phyloP scores from a whole-genome alignment of 2,113 vertebrate genomes.

The Siniperca chuatsi region DNA sequence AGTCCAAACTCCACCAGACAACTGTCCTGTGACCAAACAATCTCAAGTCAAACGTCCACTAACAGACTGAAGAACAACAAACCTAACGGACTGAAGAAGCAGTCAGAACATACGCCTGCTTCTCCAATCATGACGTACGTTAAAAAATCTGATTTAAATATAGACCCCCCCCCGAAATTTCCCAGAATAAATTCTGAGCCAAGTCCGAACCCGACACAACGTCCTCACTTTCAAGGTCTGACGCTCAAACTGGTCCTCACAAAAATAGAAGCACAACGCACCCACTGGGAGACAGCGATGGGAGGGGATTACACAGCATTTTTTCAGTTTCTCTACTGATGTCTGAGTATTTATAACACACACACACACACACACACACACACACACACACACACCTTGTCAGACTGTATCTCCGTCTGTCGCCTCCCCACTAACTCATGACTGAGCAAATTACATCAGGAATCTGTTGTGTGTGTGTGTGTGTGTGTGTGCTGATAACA shows the following conservation, averaged over 20 bases:
- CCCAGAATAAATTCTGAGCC: too few relatives aligned
- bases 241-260: neutral
- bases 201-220: neutral
- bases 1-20: too few relatives aligned
- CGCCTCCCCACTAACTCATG: neutral
- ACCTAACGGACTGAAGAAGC: too few relatives aligned
- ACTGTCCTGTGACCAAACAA: too few relatives aligned
- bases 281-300: conserved; percentile 4
- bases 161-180: too few relatives aligned
- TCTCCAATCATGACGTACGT: too few relatives aligned
- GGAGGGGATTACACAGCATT: conserved; percentile 21
- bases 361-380: conserved; percentile 11
- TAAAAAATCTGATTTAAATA: too few relatives aligned
- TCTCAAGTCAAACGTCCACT: too few relatives aligned
- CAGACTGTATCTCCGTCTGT: too few relatives aligned
- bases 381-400: conserved; percentile 1
- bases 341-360: conserved; percentile 15
- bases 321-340: conserved; percentile 13
- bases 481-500: neutral
- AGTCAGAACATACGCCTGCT: too few relatives aligned
- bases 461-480: conserved; percentile 4
- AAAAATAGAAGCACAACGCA: neutral
- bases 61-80: too few relatives aligned
- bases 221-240: neutral
- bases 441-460: neutral